Base-by-base conservation (phyloP, 2,113 vertebrate genomes). In the Paramisgurnus dabryanus region DNA sequence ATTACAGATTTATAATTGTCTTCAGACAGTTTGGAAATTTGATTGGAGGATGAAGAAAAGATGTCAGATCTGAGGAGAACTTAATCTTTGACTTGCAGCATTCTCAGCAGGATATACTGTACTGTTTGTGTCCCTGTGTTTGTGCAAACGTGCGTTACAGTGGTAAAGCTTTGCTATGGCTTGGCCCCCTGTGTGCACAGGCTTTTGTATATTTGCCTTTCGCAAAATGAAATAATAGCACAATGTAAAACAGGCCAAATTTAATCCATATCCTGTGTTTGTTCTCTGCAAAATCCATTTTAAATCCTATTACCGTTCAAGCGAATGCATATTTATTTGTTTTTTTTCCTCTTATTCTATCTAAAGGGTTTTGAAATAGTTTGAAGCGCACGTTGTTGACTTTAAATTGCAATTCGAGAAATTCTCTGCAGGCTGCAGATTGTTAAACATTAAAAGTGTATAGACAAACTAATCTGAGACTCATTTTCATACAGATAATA, bases 31-130 rank as follows among this genome's bases (percentile, higher is more conserved):
- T 76, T 17, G 8, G 9, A 76, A 55, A 27, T 76, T 75, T 76
- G 18, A 76, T 63, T 49, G 73, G 58, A 50, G 45, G 18, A 64
- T 66, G 63, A 63, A 1, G 41, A 45, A 76, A 65, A 41, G n/a
- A 76, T 55, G 22, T 34, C 18, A 39, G 60, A 76, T 53, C 34
- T 66, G 8, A 76, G 5, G 9, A 66, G 74, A 66, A 66, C 43
- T 76, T 66, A 76, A 76, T 76, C 47, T 66, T 47, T 76, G 47
- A 76, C 74, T 65, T 13, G 4, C 45, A 65, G 45, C 74, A 65
- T 76, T 76, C 74, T 76, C 43, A 65, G 72, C 72, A 75, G 58
- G 72, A 63, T 7, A 50, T 63, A 6, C 47, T n/a, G 22, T 39
- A 15, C 8, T 17, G 4, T 11, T 50, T 12, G 49, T 50, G 15